Conservation (phyloP, 2,113 vertebrate genomes). For the Charadrius vociferus region DNA sequence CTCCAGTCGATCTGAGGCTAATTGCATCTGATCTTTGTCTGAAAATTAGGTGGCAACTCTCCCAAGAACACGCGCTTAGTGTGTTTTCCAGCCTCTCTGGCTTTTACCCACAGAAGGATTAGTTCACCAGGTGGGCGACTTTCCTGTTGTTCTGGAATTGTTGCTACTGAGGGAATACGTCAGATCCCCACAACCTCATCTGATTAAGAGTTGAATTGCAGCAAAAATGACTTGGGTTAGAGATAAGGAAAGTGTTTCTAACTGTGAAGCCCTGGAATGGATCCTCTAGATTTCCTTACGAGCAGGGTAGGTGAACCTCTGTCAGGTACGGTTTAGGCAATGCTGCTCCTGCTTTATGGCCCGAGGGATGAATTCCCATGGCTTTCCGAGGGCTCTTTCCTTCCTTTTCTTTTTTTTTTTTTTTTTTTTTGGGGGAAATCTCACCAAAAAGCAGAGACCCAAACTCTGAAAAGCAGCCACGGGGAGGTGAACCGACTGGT, state of each 20-base stretch:
- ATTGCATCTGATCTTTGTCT: slow-evolving; percentile 34
- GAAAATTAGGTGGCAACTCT: slow-evolving; percentile 35
- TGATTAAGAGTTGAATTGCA: slow-evolving; percentile 28
- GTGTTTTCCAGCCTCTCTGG: slow-evolving; percentile 47
- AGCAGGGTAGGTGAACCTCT: neutral
- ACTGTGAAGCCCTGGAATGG: neutral
- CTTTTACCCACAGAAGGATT: slow-evolving; percentile 27
- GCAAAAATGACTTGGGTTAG: neutral
- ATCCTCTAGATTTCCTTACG: neutral
- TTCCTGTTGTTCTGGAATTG: slow-evolving; percentile 58
- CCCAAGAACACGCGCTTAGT: slow-evolving; percentile 20
- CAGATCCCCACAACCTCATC: slow-evolving; percentile 11
- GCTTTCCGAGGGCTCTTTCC: neutral
- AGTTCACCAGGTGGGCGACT: slow-evolving; percentile 31
- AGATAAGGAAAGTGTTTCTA: neutral
- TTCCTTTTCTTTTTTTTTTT: neutral
- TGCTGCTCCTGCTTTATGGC: neutral
- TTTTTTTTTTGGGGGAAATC: neutral
- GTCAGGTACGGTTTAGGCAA: neutral
- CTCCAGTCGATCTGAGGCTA: neutral
- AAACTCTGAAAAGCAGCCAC: neutral
- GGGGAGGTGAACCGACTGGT: neutral
- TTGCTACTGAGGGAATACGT: slow-evolving; percentile 9
- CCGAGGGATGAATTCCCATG: neutral
- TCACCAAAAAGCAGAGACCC: neutral